Evolutionary conservation across 1,140 invertebrate genomes (phyloP), one percentile per base, ranked within the genome.

Genomic region (Diorhabda carinulata): DNA sequence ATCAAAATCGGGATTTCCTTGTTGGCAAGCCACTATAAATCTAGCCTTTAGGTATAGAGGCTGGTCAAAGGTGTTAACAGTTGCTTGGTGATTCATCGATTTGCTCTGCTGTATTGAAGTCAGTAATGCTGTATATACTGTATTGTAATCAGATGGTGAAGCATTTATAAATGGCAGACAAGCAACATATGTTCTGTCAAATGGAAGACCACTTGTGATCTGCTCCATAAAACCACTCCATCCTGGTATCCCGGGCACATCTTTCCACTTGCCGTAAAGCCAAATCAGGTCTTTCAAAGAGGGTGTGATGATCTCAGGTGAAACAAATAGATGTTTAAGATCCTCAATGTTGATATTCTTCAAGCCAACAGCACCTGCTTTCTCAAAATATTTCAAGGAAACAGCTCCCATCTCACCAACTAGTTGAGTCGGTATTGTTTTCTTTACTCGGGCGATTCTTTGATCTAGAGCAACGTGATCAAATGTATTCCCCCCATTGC

Each of bases 11-110:
- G 56, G 58, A 25, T 71, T 57, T n/a, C n/a, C n/a, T 47, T 64
- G 42, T 41, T 4, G 10, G 8, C 47, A 41, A 9, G 71, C 58
- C 45, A 76, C 43, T 0, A 78, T 79, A 64, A 75, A 73, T 47
- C 70, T 69, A 62, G 77, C 78, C 75, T 79, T 80, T 3, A 67
- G 56, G 61, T 78, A 80, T 6, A 81, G 70, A 6, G 78, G 78
- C 61, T 80, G 79, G 66, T 80, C 77, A 73, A 79, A 61, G 6
- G 80, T 45, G 77, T 80, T 0, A 79, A 73, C 42, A 79, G 68
- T 69, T 8, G 67, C 72, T 59, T 68, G 73, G 69, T 79, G 78
- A 6, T 60, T n/a, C 7, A 64, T 5, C 45, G 64, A 2, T 61
- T 65, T 67, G 42, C 42, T 66, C 40, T 68, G 40, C 10, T 68